Percentiles rank a stretch among this genome's conserved stretches.
Evolutionary conservation across 1,140 invertebrate genomes (phyloP).

Genomic region (Ips nitidus): DNA sequence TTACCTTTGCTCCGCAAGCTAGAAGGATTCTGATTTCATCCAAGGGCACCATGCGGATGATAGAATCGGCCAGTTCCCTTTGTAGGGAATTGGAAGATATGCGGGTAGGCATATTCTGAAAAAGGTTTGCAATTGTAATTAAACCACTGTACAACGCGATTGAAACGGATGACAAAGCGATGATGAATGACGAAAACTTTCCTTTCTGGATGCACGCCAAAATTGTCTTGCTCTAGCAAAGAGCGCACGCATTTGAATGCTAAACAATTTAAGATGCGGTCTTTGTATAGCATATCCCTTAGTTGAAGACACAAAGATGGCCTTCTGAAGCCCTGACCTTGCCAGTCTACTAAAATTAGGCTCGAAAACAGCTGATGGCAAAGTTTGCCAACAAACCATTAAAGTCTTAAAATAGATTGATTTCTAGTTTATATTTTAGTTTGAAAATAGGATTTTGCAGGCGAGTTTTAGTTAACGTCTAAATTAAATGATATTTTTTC

Average conservation of each 20-base stretch:
- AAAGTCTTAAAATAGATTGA: constrained; percentile 15
- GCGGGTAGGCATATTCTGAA: constrained; percentile 66
- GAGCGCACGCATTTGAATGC: too few relatives aligned
- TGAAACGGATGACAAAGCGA: neutral
- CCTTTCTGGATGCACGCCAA: too few relatives aligned
- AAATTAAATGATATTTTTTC: neutral
- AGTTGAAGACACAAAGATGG: too few relatives aligned
- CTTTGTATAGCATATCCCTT: too few relatives aligned
- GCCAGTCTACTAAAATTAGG: constrained; percentile 9
- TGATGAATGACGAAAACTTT: too few relatives aligned
- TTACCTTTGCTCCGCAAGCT: constrained; percentile 81
- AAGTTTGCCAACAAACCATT: constrained; percentile 28
- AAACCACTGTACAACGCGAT: neutral
- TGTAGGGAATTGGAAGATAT: constrained; percentile 75
- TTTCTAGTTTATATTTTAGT: neutral
- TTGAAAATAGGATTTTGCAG: neutral
- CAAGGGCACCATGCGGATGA: constrained; percentile 81
- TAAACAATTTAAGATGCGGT: too few relatives aligned
- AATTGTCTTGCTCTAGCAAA: too few relatives aligned
- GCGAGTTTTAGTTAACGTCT: neutral
- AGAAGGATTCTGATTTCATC: constrained; percentile 84
- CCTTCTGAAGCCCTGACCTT: constrained; percentile 11
- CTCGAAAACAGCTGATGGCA: constrained; percentile 16
- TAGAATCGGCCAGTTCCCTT: constrained; percentile 85
- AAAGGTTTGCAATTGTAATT: neutral